phyloP scores from a whole-genome alignment of 2,113 vertebrate species.

The Leucoraja erinaceus region DNA sequence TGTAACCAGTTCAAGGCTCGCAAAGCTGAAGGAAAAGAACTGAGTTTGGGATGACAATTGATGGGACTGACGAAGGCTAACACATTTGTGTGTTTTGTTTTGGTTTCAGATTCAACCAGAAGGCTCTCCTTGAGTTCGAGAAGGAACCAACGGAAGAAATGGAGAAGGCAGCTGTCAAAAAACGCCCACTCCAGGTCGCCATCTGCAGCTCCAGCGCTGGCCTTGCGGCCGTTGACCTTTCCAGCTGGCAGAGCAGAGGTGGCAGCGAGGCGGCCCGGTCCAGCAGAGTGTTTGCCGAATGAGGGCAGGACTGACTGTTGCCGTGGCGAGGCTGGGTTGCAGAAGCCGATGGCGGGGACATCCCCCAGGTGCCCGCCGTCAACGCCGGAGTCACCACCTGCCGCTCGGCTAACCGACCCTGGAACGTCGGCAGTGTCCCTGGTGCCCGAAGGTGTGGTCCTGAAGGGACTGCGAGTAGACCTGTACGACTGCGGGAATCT shows the following conservation, averaged over 20 bases:
- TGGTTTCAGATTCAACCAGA: background rate
- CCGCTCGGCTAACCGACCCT: background rate
- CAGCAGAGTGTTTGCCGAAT: background rate
- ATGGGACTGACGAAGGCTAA: background rate
- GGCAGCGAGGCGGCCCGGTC: background rate
- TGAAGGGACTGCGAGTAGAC: slow-evolving; percentile 7
- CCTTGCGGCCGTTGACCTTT: background rate
- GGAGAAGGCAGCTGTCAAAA: background rate
- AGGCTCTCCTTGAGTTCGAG: background rate
- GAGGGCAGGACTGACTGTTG: background rate
- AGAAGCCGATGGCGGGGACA: too few relatives aligned
- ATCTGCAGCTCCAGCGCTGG: too few relatives aligned
- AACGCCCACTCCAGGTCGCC: background rate
- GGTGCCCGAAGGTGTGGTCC: background rate
- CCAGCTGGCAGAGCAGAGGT: too few relatives aligned
- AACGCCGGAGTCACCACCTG: background rate
- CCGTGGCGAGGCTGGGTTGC: background rate
- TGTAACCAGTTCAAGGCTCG: background rate
- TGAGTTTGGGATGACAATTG: background rate
- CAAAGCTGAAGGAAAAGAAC: background rate
- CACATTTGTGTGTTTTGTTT: background rate
- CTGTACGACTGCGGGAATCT: background rate
- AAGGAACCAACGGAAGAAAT: background rate
- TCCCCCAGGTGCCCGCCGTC: slow-evolving; percentile 40
- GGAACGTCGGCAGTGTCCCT: background rate